These are phyloP conservation scores for Rotaria sp. DNA, from an alignment of 2,888 invertebrate species.

Conservation along the genomic window DNA sequence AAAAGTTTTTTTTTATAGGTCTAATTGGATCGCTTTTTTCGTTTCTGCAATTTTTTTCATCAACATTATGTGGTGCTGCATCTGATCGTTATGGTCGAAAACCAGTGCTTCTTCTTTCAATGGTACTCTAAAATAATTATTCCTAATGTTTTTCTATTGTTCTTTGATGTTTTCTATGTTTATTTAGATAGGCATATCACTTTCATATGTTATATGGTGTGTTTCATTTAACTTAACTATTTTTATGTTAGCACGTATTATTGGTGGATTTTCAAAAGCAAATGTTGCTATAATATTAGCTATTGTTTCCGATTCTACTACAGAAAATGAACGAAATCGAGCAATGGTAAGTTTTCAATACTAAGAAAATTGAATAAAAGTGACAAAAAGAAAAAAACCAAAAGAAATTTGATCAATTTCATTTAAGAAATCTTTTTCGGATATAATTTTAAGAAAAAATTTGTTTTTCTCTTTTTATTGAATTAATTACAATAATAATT, in stretches of 20 bases:
- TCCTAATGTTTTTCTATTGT: too few species aligned
- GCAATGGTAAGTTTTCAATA: constrained; percentile 71
- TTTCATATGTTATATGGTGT: constrained; percentile 82
- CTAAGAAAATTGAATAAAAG: too few species aligned
- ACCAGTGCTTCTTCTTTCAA: constrained; percentile 72
- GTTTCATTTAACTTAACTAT: constrained; percentile 69
- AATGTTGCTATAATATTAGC: constrained; percentile 91
- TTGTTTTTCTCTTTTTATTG: too few species aligned
- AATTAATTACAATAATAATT: background rate
- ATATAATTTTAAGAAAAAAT: too few species aligned
- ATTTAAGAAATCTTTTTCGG: too few species aligned
- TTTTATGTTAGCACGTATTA: constrained; percentile 81
- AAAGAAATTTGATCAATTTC: too few species aligned
- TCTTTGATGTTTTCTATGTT: too few species aligned
- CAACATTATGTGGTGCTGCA: constrained; percentile 84
- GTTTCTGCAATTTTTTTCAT: constrained; percentile 83
- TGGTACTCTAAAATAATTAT: constrained; percentile 59
- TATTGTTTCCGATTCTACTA: constrained; percentile 82
- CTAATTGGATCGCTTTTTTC: constrained; percentile 90
- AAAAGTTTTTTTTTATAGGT: constrained; percentile 58
- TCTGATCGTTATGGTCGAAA: constrained; percentile 90
- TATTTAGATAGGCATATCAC: constrained; percentile 69
- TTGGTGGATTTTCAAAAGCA: constrained; percentile 91
- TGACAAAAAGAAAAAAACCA: too few species aligned
- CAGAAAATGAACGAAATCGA: constrained; percentile 72